These are phyloP conservation scores for Pemphigus obesinymphae DNA, from an alignment of 1,140 invertebrate species.

Conservation along the genomic window DNA sequence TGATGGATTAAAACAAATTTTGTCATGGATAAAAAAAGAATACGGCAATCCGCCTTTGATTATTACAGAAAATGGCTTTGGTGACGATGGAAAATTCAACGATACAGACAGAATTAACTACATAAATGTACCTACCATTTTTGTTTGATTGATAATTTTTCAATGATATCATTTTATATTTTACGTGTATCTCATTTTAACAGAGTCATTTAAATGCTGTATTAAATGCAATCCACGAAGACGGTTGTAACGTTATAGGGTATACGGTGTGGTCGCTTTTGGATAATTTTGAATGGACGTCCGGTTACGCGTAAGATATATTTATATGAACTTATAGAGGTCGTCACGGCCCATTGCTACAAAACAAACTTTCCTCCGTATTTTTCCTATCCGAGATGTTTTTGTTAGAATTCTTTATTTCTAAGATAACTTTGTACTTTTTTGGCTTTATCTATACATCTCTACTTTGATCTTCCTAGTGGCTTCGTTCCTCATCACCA, in stretches of 20 bases:
- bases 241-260: constrained; percentile 61
- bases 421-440: too few relatives aligned
- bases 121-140: constrained; percentile 52
- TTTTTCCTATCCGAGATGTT: too few relatives aligned
- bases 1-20: constrained; percentile 51
- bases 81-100: constrained; percentile 53
- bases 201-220: constrained; percentile 62
- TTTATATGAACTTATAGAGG: neutral
- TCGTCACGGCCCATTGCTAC: too few relatives aligned
- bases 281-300: constrained; percentile 75
- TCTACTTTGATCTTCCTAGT: too few relatives aligned
- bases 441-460: too few relatives aligned
- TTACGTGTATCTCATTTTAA: neutral
- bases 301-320: constrained; percentile 59
- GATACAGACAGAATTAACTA: constrained; percentile 57
- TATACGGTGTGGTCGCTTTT: constrained; percentile 72
- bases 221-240: constrained; percentile 62
- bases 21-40: constrained; percentile 55
- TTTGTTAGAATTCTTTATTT: too few relatives aligned
- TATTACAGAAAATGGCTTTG: constrained; percentile 55
- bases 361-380: too few relatives aligned
- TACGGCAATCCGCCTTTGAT: constrained; percentile 52
- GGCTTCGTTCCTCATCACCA: too few relatives aligned
- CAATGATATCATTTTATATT: neutral
- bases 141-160: neutral